Percentiles rank a stretch among this genome's conserved stretches.
These are phyloP conservation scores for Cephus runcator DNA, from an alignment of 2,888 invertebrate genomes.

Conservation along the genomic window DNA sequence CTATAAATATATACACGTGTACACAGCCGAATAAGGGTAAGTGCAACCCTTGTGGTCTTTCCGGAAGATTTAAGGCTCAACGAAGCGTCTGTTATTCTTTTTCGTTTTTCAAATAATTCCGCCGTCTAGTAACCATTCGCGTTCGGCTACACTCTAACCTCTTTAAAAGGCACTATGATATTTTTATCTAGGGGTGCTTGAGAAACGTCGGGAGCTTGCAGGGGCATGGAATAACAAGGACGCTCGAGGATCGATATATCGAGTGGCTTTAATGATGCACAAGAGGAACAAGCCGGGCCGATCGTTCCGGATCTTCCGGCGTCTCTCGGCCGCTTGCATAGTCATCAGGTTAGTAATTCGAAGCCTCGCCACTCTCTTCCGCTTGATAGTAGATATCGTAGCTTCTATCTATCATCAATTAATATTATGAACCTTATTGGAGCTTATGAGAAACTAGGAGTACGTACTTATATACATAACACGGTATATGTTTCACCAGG, in stretches of 20 bases:
- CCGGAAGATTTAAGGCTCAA: not conserved
- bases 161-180: not conserved
- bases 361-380: not conserved
- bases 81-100: not conserved
- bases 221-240: constrained; percentile 28
- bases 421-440: not conserved
- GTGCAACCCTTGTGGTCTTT: not conserved
- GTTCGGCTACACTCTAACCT: not conserved
- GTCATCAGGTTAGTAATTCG: not conserved
- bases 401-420: not conserved
- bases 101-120: not conserved
- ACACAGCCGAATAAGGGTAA: not conserved
- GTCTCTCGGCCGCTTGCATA: not conserved
- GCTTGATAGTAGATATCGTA: not conserved
- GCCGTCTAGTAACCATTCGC: not conserved
- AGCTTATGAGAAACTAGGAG: not conserved
- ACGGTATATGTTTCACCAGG: too few relatives aligned
- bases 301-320: not conserved
- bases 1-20: not conserved
- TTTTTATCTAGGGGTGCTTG: constrained; percentile 8
- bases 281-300: not conserved
- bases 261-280: constrained; percentile 13
- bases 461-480: not conserved
- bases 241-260: constrained; percentile 29
- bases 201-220: constrained; percentile 17